Evolutionary conservation across 2,888 invertebrate genomes (phyloP), one percentile per base, ranked within the genome.

Genomic region (Periphyllus acericola): DNA sequence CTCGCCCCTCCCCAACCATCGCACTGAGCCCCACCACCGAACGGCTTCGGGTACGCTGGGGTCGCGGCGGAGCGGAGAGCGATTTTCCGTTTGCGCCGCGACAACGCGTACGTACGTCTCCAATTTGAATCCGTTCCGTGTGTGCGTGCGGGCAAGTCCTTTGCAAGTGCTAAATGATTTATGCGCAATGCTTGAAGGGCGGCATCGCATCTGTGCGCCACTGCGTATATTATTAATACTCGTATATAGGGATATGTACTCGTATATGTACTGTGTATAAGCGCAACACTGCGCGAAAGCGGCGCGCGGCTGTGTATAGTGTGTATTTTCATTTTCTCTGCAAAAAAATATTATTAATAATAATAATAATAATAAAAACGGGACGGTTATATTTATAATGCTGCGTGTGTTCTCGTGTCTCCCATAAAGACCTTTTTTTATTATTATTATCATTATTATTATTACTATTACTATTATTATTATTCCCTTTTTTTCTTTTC

Each of bases 151-250:
- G 3, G 21, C 40, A 8, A 46, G 75, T 76, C 79, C 52, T 86
- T 79, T 72, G 79, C 68, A 79, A 40, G 46, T 34, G 79, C 36
- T 79, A 55, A 72, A 79, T 86, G 85, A 86, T 86, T 86, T 86
- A 86, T 86, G 85, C 79, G 36, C 85, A 32, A 66, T n/a, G 34
- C 66, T 75, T 19, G 85, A 71, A 79, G 34, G 79, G 68, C 71
- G 52, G 46, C 60, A 25, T 19, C 85, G 34, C 78, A 78, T 76
- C 76, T 78, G 76, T 46, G 76, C 76, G 29, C 52, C 9, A 11
- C 52, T 25, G 46, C 60, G 36, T 83, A 74, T 68, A 68, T 84
- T 76, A 83, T 84, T 78, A 85, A 68, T 85, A 78, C 34, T 1
- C 52, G 29, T 68, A 66, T 46, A 85, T 85, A 34, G 32, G 8